Evolutionary conservation across 2,797 vertebrate species (phyloP), one percentile per base, ranked within the genome.

Genomic region (Coregonus sp.): DNA sequence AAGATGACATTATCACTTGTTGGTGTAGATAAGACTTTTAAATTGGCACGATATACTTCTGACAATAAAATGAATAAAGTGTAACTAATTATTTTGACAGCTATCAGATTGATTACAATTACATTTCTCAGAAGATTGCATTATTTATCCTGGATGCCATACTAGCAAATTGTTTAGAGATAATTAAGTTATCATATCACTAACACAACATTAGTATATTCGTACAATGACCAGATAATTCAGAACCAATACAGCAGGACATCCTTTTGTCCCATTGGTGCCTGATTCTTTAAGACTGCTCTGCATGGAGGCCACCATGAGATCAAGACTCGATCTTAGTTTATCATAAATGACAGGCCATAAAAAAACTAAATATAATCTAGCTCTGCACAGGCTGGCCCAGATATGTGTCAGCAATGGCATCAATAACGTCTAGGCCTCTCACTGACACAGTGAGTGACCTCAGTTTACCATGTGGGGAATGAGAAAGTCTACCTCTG

Each of bases 291-390:
- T 61, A n/a, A 20, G 56, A 61, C 56, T 9, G 18, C 4, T 59
- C n/a, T 20, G 56, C 18, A 61, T n/a, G 56, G 29, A 14, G 14
- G 15, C 14, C 29, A 65, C 29, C 29, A 65, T 70, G 77, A 75
- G 76, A 75, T 74, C 35, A 52, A 37, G 73, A 29, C 50, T 68
- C 63, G 20, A 61, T 31, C 12, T 73, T 65, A 73, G 31, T 72
- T 33, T 70, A 54, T 67, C 52, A 75, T 69, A 72, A 80, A 85
- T 56, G 7, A 72, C 75, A 81, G 72, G 77, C 61, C 70, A 59
- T 80, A 68, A 79, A 82, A 4, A 50, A 75, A 75, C 50, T 89
- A 91, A 89, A 89, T 89, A 89, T 89, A 91, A 50, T 74, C 7
- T 6, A 33, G 76, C 74, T 20, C 67, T 77, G 81, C 73, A 67